Percentiles rank a stretch among this genome's conserved stretches.
Evolutionary conservation across 2,113 vertebrate species (phyloP).

Genomic region (Varanus komodoensis): DNA sequence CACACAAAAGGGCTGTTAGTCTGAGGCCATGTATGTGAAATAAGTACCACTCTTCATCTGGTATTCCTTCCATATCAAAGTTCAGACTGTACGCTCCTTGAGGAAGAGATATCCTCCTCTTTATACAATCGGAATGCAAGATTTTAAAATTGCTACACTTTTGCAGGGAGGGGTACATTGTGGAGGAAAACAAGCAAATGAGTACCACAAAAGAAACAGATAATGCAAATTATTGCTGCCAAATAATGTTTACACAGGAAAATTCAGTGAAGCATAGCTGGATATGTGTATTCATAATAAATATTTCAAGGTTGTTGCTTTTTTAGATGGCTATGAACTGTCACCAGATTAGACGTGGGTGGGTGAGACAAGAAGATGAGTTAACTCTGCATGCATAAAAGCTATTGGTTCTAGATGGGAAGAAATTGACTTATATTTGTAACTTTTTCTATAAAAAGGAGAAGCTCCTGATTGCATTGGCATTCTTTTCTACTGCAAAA

Average conservation of each 20-base stretch:
- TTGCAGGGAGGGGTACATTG: not conserved
- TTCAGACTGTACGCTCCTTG: not conserved
- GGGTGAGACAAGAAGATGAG: not conserved
- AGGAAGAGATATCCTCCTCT: not conserved
- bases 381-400: not conserved
- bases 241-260: not conserved
- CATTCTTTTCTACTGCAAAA: not conserved
- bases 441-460: not conserved
- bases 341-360: constrained; percentile 8
- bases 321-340: not conserved
- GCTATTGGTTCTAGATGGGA: not conserved
- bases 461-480: not conserved
- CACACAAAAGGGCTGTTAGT: not conserved
- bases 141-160: not conserved
- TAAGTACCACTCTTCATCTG: not conserved
- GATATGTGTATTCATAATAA: not conserved
- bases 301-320: not conserved
- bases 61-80: not conserved
- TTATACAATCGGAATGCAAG: not conserved
- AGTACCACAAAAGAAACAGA: not conserved
- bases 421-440: not conserved
- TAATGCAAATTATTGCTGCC: not conserved
- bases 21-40: not conserved
- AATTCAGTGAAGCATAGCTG: not conserved
- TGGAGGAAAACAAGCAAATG: not conserved